Base-by-base conservation (phyloP, 1,140 invertebrate species). In the Laodelphax striatellus region DNA sequence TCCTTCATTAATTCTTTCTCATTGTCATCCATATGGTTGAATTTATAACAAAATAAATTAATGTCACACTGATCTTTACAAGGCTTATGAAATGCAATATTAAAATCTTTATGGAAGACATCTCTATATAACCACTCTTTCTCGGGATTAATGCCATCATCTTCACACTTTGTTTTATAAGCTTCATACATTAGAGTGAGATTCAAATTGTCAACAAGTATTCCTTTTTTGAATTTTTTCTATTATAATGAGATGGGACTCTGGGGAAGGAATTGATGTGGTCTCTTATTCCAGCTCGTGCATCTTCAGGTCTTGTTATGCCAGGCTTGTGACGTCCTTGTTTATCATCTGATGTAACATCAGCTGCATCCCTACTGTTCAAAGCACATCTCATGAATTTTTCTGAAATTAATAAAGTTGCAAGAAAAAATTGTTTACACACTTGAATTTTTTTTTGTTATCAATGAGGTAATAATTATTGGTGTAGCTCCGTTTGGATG, bases 41-140 rank as follows among this genome's bases (percentile, higher is more conserved):
- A 38, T 38, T 38, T 38, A 38, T 38, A 46, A 57, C 67, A 70
- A 22, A n/a, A n/a, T n/a, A n/a, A n/a, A n/a, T n/a, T n/a, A n/a
- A 41, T 60, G 38, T 71, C 66, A 62, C 67, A 70, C 42, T 61
- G 55, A 62, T 68, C 68, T 52, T 69, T 68, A 8, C 10, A 9
- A 11, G 34, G 46, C 46, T 52, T 52, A 52, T 52, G 17, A n/a
- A 52, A 19, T 52, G 46, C 17, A 21, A 21, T 24, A 52, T 52
- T 52, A n/a, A 21, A 52, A 52, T 52, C 34, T 38, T 38, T 38
- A 38, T 38, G 34, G 34, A 38, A 38, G 34, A 38, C 34, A 38
- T 38, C 34, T 9, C 34, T 38, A 38, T 38, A 38, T 13, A 38
- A 38, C 34, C 34, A 38, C 34, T 38, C 34, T 38, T 38, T 38